Base-by-base conservation (phyloP, 2,888 invertebrate genomes). In the Phania funesta region DNA sequence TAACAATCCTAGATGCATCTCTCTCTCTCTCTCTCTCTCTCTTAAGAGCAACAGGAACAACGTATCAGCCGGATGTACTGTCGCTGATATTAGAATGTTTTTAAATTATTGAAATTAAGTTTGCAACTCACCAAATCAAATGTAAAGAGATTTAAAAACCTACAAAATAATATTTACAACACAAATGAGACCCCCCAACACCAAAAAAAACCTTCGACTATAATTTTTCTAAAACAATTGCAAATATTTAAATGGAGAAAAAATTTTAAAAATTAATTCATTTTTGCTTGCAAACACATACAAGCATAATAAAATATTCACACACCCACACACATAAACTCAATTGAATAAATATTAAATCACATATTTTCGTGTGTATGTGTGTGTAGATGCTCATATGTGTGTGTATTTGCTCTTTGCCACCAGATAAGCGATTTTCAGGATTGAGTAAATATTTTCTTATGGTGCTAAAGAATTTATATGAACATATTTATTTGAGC, bases 381-480 rank as follows among this genome's bases (percentile, higher is more conserved):
- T 16, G 48, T 26, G 13, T 20, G 26, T 67, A n/a, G n/a, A n/a
- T n/a, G 35, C 44, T 29, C 44, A 5, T 52, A 11, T 62, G 9
- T 58, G n/a, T 18, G 8, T 38, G 62, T 67, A 60, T 60, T 41
- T 75, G 35, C 8, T 76, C n/a, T 38, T 62, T 64, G 54, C 68
- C 74, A 68, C 73, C 77, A 73, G 68, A 67, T 24, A 50, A 64
- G 41, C n/a, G 56, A 77, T 70, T 16, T 78, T 74, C 58, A 68
- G 46, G 68, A 68, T 60, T 75, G 74, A 56, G 78, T 65, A 78
- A 82, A 82, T 82, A 82, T 82, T 78, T 82, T 78, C 82, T 78
- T 74, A 82, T 82, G 82, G 78, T 75, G 82, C 74, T 60, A 74
- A 82, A 78, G 82, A 82, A 82, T 82, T 82, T 78, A 77, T 82